Percentiles rank a stretch among this genome's conserved stretches.
These are phyloP conservation scores for Oligia latruncula DNA, from an alignment of 2,888 invertebrate species.

Conservation along the genomic window DNA sequence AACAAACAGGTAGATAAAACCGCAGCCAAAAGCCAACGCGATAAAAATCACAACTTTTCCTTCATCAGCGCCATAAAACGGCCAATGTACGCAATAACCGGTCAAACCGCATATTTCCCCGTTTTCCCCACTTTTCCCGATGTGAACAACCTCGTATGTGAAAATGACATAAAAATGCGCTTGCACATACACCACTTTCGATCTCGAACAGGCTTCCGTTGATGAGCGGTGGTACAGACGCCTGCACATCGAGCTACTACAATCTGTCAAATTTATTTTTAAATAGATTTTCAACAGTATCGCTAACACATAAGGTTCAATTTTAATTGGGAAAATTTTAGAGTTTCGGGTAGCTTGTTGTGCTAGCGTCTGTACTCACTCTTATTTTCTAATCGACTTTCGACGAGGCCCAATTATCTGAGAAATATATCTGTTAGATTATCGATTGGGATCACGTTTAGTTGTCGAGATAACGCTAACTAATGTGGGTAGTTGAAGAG, in stretches of 20 bases:
- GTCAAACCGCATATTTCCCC: conserved; percentile 64
- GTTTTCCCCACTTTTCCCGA: conserved; percentile 68
- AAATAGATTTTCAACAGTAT: too few relatives aligned
- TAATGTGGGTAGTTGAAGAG: conserved; percentile 31
- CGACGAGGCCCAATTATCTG: conserved; percentile 66
- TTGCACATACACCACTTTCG: conserved; percentile 74
- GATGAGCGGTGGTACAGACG: conserved; percentile 51
- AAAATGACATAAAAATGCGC: conserved; percentile 78
- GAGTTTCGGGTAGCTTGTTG: too few relatives aligned
- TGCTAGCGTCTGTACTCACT: conserved; percentile 55
- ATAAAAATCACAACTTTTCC: conserved; percentile 64
- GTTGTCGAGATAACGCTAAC: conserved; percentile 60
- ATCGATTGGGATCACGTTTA: conserved; percentile 59
- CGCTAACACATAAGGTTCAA: too few relatives aligned
- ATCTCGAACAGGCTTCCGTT: conserved; percentile 73
- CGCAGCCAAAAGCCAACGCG: conserved; percentile 50
- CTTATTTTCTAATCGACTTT: conserved; percentile 70
- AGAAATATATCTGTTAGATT: conserved; percentile 62
- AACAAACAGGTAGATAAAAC: conserved; percentile 49
- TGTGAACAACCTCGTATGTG: conserved; percentile 72
- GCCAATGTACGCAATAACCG: conserved; percentile 56
- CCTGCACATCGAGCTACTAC: too few relatives aligned
- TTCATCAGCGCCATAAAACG: conserved; percentile 46
- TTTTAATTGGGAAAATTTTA: too few relatives aligned
- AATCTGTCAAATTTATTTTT: too few relatives aligned